Evolutionary conservation across 2,888 invertebrate species (phyloP), one percentile per base, ranked within the genome.

Genomic region (Callimorpha dominula): DNA sequence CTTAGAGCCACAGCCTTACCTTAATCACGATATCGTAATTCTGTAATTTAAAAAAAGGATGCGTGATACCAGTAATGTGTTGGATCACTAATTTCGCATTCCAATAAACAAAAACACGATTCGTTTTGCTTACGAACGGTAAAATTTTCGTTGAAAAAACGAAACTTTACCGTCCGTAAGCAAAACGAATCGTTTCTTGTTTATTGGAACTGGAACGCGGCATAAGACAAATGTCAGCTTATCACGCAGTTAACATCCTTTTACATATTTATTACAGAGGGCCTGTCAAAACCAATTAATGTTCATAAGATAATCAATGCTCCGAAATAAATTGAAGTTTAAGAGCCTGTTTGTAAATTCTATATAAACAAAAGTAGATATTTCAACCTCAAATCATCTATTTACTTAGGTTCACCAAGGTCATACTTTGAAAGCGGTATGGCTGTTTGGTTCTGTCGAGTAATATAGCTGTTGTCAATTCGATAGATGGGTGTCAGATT

Each of bases 381-480:
- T 50, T 65, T 17, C 40, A 40, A 17, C 50, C 50, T 40, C 6
- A 31, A 65, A 65, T 40, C 17, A 50, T 54, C 31, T 43, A 60
- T 43, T 68, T 60, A 68, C 46, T 68, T 67, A 42, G 54, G 42
- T n/a, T 43, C n/a, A 54, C 6, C 42, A 67, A 67, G 67, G 67
- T 54, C 42, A 54, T 43, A 50, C 12, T 52, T 54, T 54, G 52
- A 54, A 52, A 66, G 50, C 54, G 54, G n/a, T 57, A n/a, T 11
- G 52, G n/a, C 54, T 54, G n/a, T 57, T n/a, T 57, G 5, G 57
- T n/a, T 20, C 7, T 54, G 11, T 54, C 54, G 4, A 12, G 20
- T 31, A 57, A 57, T 54, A 11, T 57, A 20, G 12, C 20, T 12
- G 20, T 57, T 12, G 31, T 60, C 60, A 60, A 60, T 20, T 31